Percentiles rank a stretch among this genome's conserved stretches.
Conservation (phyloP, 2,113 vertebrate species). For the Lonchura striata region DNA sequence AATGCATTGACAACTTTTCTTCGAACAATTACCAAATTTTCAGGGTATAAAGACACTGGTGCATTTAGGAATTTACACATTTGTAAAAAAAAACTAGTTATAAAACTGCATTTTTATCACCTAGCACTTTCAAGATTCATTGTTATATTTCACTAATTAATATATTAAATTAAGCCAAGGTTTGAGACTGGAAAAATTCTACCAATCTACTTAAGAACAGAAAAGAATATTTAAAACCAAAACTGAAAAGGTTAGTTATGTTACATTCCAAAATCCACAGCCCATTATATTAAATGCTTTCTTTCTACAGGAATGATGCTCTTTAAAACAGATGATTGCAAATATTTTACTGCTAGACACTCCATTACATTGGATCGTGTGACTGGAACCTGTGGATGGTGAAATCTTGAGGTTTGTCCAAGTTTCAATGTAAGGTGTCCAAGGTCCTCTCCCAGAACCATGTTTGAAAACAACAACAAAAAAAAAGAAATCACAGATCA, state of each 20-base stretch:
- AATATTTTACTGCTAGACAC: conserved; percentile 80
- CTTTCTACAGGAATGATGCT: conserved; percentile 79
- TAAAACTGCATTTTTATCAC: conserved; percentile 69
- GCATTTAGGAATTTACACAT: conserved; percentile 67
- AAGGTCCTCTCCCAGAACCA: conserved; percentile 75
- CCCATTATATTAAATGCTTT: conserved; percentile 75
- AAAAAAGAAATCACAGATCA: conserved; percentile 63
- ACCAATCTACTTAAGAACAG: conserved; percentile 68
- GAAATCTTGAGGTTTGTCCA: conserved; percentile 74
- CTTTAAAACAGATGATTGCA: conserved; percentile 74
- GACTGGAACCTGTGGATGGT: conserved; percentile 74
- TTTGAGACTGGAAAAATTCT: conserved; percentile 72
- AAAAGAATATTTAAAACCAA: conserved; percentile 70
- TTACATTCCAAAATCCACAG: conserved; percentile 79
- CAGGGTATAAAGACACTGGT: conserved; percentile 65
- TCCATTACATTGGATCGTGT: conserved; percentile 72
- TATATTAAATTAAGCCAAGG: conserved; percentile 81
- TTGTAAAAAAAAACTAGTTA: conserved; percentile 70
- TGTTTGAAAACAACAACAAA: conserved; percentile 26
- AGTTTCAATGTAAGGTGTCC: conserved; percentile 75
- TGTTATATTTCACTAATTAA: conserved; percentile 76
- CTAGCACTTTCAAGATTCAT: conserved; percentile 69
- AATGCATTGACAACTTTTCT: conserved; percentile 27
- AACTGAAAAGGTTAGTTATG: conserved; percentile 77
- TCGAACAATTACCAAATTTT: conserved; percentile 61